Evolutionary conservation across 2,797 vertebrate genomes (phyloP), one percentile per base, ranked within the genome.

Genomic region (Borostomias antarcticus): DNA sequence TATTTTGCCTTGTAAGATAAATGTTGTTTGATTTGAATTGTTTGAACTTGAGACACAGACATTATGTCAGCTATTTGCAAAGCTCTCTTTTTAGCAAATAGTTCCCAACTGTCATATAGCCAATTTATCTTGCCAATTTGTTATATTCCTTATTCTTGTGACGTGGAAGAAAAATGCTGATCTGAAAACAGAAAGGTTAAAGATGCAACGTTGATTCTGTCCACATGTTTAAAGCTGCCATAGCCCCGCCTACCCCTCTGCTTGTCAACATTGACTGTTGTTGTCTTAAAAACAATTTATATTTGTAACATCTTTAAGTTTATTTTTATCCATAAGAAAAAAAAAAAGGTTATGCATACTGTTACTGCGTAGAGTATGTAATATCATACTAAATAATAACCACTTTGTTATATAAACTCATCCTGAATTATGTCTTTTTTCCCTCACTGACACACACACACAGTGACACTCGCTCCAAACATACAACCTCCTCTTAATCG

Each of bases 261-360:
- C 66, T 58, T 77, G 62, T 76, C 85, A 74, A 83, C 77, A 77
- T 78, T 65, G 66, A 74, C 85, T 81, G 11, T 82, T 86, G 82
- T 80, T 85, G 88, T 92, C 82, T 84, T 86, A 87, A 89, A 84
- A 88, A 88, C 81, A 84, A 78, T 91, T 93, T 91, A 90, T 90
- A 91, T 92, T 91, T 92, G 88, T 91, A 92, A 89, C 83, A 85
- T 89, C 65, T 85, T 89, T 87, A 83, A 77, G 75, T 89, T 89
- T 83, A 85, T 89, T 92, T 91, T 88, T 90, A 89, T 88, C 78
- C 79, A 80, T 85, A 71, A 85, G 56, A 68, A 57, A 58, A 74
- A 64, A 37, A 69, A 48, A 59, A 85, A 83, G 81, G 79, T 85
- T 85, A 89, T 86, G 80, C 73, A 85, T 73, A 88, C 76, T 89